Evolutionary conservation across 2,888 invertebrate species (phyloP), one percentile per base, ranked within the genome.

Genomic region (Sinotaia quadrata): DNA sequence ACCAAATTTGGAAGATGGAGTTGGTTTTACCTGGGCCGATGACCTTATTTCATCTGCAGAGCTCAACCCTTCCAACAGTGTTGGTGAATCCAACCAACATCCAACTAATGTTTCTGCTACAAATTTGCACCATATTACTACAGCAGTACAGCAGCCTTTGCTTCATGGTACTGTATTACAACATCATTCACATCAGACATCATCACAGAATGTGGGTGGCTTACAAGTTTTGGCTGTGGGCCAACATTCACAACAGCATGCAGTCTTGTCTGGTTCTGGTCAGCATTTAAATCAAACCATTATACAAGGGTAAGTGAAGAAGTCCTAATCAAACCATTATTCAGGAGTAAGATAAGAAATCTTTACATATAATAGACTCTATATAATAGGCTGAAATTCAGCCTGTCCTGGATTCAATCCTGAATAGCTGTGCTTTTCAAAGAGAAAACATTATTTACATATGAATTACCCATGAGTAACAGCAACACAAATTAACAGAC

Each of bases 21-120:
- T 33, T 18, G 67, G 72, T 57, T 81, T 79, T 62, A 77, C 75
- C 51, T 82, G 82, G 82, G 80, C 78, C 36, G 82, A 82, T 67
- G 81, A 82, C 47, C 75, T 82, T 67, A 75, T 82, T 33, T 69
- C 72, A 47, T 74, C 78, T 21, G 68, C 76, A 24, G 73, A 73
- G 62, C 66, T 58, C 44, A 67, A 61, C 59, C 44, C 66, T 44
- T 58, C 37, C n/a, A 44, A 57, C 29, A n/a, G 56, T 34, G 21
- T 33, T 1, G 57, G 57, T 18, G 47, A 51, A n/a, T 34, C 31
- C 18, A 24, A 41, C 31, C 51, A 57, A 47, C 54, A n/a, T 31
- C 47, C 33, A 33, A 61, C 67, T 18, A 60, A 41, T 29, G 65
- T 61, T n/a, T 34, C 67, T 36, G 66, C 70, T 37, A 29, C 47